These are phyloP conservation scores for Glaucopsyche alexis DNA, from an alignment of 2,888 invertebrate genomes.

Conservation along the genomic window DNA sequence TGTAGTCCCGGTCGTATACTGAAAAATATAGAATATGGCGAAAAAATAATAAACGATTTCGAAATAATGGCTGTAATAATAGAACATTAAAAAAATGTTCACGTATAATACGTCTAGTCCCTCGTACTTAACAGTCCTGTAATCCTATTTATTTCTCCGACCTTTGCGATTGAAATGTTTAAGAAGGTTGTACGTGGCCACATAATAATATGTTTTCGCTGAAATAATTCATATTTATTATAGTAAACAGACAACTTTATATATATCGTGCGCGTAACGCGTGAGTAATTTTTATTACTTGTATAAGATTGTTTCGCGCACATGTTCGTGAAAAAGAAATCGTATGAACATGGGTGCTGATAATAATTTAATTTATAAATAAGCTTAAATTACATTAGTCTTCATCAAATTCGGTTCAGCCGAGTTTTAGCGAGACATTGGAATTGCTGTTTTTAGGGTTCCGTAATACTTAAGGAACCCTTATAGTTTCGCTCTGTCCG, in stretches of 20 bases:
- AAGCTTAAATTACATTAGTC: too few relatives aligned
- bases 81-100: slow-evolving; percentile 10
- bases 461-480: too few relatives aligned
- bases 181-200: slow-evolving; percentile 22
- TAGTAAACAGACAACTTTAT: too few relatives aligned
- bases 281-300: not conserved
- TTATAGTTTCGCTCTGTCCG: too few relatives aligned
- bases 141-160: slow-evolving; percentile 1
- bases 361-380: too few relatives aligned
- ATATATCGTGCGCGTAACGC: too few relatives aligned
- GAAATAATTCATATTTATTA: not conserved
- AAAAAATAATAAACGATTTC: not conserved
- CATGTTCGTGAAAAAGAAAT: not conserved
- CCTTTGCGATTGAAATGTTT: not conserved
- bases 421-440: too few relatives aligned
- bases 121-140: not conserved
- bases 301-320: not conserved
- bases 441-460: too few relatives aligned
- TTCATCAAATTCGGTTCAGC: too few relatives aligned
- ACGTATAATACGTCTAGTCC: not conserved
- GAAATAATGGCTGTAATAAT: not conserved
- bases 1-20: too few relatives aligned
- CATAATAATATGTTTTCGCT: not conserved
- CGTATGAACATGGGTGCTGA: not conserved
- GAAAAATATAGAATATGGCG: too few relatives aligned